phyloP scores from a whole-genome alignment of 2,888 invertebrate genomes.

The Lydus trimaculatus region DNA sequence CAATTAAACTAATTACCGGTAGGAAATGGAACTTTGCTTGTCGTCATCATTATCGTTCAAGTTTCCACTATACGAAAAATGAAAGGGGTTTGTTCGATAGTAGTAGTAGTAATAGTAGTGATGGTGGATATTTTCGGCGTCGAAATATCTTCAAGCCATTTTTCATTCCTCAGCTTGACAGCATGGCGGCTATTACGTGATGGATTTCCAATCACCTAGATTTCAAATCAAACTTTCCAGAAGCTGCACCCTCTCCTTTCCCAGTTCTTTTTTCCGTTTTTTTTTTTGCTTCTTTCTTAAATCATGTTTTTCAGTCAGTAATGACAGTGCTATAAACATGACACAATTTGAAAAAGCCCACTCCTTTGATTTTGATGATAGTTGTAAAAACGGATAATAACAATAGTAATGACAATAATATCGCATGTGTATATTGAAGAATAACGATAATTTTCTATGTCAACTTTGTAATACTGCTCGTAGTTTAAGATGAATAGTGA shows the following conservation, averaged over 20 bases:
- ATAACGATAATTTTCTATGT: slow-evolving; percentile 46
- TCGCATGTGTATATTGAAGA: slow-evolving; percentile 46
- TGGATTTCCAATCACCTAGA: slow-evolving; percentile 57
- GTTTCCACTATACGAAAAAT: slow-evolving; percentile 11
- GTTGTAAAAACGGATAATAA: no score
- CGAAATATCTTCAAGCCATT: slow-evolving; percentile 47
- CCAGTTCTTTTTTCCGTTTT: slow-evolving; percentile 1
- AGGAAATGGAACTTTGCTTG: slow-evolving; percentile 17
- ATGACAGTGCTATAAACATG: slow-evolving; percentile 46
- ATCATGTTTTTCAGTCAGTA: no score
- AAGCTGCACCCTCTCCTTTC: slow-evolving; percentile 40
- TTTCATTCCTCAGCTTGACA: slow-evolving; percentile 53
- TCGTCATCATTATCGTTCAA: not conserved
- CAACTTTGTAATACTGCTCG: slow-evolving; percentile 27
- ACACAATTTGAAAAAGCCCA: slow-evolving; percentile 42
- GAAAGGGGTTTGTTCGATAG: slow-evolving; percentile 16
- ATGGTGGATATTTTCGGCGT: slow-evolving; percentile 35
- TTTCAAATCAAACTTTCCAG: slow-evolving; percentile 53
- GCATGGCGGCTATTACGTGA: slow-evolving; percentile 52
- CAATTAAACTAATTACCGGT: slow-evolving; percentile 21
- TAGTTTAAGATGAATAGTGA: slow-evolving; percentile 10
- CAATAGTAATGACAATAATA: slow-evolving; percentile 39
- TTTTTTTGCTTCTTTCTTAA: slow-evolving; percentile 18
- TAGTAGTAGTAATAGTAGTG: no score
- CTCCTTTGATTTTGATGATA: slow-evolving; percentile 35